Conservation (phyloP, 1,140 invertebrate genomes). For the Vanessa atalanta region DNA sequence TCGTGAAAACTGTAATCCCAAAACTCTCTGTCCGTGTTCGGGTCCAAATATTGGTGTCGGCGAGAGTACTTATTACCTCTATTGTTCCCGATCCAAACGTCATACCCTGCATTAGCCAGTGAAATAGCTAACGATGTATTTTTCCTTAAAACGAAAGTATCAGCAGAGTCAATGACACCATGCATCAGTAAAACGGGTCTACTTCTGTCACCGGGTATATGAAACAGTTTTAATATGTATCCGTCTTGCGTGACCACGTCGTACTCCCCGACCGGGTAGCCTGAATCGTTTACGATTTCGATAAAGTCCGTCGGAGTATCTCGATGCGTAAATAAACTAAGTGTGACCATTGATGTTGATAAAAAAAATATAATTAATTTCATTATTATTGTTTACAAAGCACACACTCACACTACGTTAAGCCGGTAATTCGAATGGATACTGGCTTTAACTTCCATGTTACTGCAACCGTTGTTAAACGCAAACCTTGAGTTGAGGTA, state of each 20-base stretch:
- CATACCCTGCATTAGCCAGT: conserved; percentile 80
- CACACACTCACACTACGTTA: too few species aligned
- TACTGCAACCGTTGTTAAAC: too few species aligned
- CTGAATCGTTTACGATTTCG: conserved; percentile 64
- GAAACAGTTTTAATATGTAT: conserved; percentile 85
- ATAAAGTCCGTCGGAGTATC: conserved; percentile 32
- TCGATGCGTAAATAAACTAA: too few species aligned
- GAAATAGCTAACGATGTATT: conserved; percentile 70
- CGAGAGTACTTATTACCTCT: conserved; percentile 85
- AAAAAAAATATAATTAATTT: too few species aligned
- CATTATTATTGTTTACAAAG: too few species aligned
- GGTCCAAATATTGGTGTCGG: conserved; percentile 79
- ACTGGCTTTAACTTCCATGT: too few species aligned
- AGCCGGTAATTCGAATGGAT: too few species aligned
- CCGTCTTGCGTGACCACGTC: conserved; percentile 83
- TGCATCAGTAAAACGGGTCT: conserved; percentile 85
- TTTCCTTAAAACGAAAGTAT: conserved; percentile 83
- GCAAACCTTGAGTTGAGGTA: too few species aligned
- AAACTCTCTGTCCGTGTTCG: conserved; percentile 73
- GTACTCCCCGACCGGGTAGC: conserved; percentile 80
- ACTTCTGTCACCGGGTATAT: conserved; percentile 73
- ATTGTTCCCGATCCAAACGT: conserved; percentile 87
- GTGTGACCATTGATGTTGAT: too few species aligned
- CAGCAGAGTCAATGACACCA: conserved; percentile 85
- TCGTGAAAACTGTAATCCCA: conserved; percentile 84